Evolutionary conservation across 2,797 vertebrate species (phyloP), one percentile per base, ranked within the genome.

Genomic region (Ibycter americanus): DNA sequence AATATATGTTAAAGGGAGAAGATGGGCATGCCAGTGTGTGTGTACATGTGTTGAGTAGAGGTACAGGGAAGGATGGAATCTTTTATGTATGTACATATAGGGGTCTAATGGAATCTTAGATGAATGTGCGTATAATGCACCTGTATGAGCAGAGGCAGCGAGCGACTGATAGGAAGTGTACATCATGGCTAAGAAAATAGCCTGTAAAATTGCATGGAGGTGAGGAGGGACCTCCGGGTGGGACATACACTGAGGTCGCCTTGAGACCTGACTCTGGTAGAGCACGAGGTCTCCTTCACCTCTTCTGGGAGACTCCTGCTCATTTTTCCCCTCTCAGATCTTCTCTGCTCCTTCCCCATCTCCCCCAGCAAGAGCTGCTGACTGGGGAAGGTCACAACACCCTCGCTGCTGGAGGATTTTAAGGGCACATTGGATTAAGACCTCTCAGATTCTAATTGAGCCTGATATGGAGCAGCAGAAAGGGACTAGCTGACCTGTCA

Each of bases 401-500:
- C 78, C 63, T 91, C 1, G 0, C 40, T 87, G 42, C 58, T 54
- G 88, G 38, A 51, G 70, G 70, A 59, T 93, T 93, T 92, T 89
- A 44, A 62, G 44, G 89, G 27, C 56, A 31, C 0, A 0, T n/a
- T 70, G 66, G 63, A 52, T 87, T 80, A 63, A 90, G 38, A 70
- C 40, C 40, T 88, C 71, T 92, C 23, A 38, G 61, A 61, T 62
- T 76, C n/a, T 44, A 58, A 47, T 2, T 65, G 42, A 86, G 76
- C 72, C 49, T 58, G 15, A 40, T 61, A 88, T 81, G 82, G 65
- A 66, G 7, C 72, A 59, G 70, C 81, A 82, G 73, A 42, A 83
- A 42, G 56, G 87, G 71, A 65, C 92, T 83, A 51, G 32, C 44
- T 93, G 84, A 95, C 79, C 87, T 93, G 72, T 85, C 79, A 85